Base-by-base conservation (phyloP, 2,113 vertebrate species). In the Phaethon lepturus region DNA sequence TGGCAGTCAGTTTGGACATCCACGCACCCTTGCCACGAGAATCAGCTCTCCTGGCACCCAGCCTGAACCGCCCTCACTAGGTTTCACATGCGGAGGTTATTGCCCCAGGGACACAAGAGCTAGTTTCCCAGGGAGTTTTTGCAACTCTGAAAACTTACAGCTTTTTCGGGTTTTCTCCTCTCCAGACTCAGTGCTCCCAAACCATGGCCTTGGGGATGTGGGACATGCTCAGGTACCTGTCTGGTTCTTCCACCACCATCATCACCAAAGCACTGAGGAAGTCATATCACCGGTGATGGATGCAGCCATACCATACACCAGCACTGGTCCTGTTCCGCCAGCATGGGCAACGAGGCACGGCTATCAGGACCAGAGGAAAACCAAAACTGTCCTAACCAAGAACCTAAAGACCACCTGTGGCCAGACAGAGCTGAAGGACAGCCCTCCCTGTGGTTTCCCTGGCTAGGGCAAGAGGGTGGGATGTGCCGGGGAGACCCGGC, bases 401-500 rank as follows among this genome's bases (percentile, higher is more conserved):
- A 69, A 22, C 17, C 24, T 64, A 4, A 63, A 72, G 35, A 60
- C 8, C 19, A 9, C 10, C 9, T 44, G 33, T 94, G 20, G 60
- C 6, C 47, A 83, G 40, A 76, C 7, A 0, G 0, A 88, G 78
- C 45, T n/a, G 29, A 78, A 44, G 45, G 16, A 80, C 17, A 76
- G 20, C 26, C 9, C 8, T 67, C 31, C 16, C 14, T 50, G 35
- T 2, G 4, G 5, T 50, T 53, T 66, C 7, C 15, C 13, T 0
- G 1, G 22, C 17, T 26, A 42, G 35, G 13, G 3, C 25, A 52
- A 28, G 26, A 74, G 12, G 7, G 28, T 20, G 31, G 38, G 44
- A 89, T 0, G 1, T 52, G 23, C 33, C 4, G 3, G 11, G 14
- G 24, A 35, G 22, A 69, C 6, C 3, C 11, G 0, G 0, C 0